Evolutionary conservation across 1,140 invertebrate genomes (phyloP).

Genomic region (honey bee (Apis mellifera)): Amel_HAv3.1 CM009935.2:9597001-9597500

Average conservation of each 20-base stretch:
- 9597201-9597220: conserved; percentile 33
- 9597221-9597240: conserved; percentile 29
- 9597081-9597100: too few relatives aligned
- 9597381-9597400: conserved; percentile 66
- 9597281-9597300: conserved; percentile 52
- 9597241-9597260: conserved; percentile 19
- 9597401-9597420: conserved; percentile 27
- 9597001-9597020: neutral
- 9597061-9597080: too few relatives aligned
- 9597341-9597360: conserved; percentile 67
- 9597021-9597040: neutral
- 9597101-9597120: too few relatives aligned
- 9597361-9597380: conserved; percentile 63
- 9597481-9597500: conserved; percentile 4
- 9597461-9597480: neutral
- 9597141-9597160: neutral
- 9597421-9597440: neutral
- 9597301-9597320: conserved; percentile 64
- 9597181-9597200: conserved; percentile 14
- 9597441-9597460: neutral
- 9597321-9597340: conserved; percentile 62
- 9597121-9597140: neutral
- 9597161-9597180: neutral
- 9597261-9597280: conserved; percentile 57
- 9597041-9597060: neutral